These are phyloP conservation scores for Lampris megalopsis DNA, from an alignment of 2,113 vertebrate species.

Conservation along the genomic window DNA sequence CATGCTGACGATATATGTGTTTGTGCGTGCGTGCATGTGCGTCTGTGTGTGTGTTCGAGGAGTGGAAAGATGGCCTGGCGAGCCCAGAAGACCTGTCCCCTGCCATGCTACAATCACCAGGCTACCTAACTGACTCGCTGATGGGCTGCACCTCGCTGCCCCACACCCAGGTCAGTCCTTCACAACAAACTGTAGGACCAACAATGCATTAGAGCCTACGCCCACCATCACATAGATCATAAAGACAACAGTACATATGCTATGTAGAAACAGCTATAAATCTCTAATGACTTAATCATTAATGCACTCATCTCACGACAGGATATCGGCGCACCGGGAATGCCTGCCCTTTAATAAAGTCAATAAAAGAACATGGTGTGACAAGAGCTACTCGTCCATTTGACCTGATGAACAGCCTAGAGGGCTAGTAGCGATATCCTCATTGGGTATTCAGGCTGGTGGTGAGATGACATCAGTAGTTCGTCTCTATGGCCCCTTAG, in stretches of 20 bases:
- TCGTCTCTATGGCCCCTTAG: slow-evolving; percentile 40
- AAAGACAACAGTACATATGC: background rate
- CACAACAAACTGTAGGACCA: too few relatives aligned
- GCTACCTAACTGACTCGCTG: slow-evolving; percentile 74
- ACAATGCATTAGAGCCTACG: too few relatives aligned
- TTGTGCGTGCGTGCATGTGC: slow-evolving; percentile 26
- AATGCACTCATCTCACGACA: background rate
- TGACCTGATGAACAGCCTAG: slow-evolving; percentile 1
- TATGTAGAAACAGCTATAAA: background rate
- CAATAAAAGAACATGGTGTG: background rate
- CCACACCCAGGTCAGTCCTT: slow-evolving; percentile 72
- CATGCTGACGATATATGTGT: slow-evolving; percentile 17
- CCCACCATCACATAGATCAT: too few relatives aligned
- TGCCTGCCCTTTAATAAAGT: background rate
- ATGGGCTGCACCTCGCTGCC: slow-evolving; percentile 71
- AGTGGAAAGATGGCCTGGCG: slow-evolving; percentile 79
- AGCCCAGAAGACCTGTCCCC: slow-evolving; percentile 77
- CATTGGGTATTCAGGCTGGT: slow-evolving; percentile 19
- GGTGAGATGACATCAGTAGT: slow-evolving; percentile 47
- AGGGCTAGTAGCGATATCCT: slow-evolving; percentile 19
- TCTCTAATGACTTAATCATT: background rate
- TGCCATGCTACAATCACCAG: slow-evolving; percentile 74
- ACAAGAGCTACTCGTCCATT: slow-evolving; percentile 5
- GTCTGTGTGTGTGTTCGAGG: slow-evolving; percentile 66
- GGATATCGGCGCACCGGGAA: background rate